Evolutionary conservation across 2,113 vertebrate species (phyloP), one percentile per base, ranked within the genome.

Genomic region (Hepsetus odoe): DNA sequence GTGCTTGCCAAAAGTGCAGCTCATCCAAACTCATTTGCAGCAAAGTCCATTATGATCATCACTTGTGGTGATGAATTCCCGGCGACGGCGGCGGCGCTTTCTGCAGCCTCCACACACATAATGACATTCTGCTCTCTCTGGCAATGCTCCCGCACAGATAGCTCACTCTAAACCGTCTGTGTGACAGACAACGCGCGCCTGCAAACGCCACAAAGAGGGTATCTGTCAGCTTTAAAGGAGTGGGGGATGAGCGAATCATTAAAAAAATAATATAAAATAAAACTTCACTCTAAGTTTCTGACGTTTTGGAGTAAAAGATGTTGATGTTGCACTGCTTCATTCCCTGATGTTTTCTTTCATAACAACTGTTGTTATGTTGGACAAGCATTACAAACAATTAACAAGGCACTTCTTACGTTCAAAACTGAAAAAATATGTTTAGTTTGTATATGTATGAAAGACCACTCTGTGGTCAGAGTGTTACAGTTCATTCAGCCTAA

Each of bases 121-220:
- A 95, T 95, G 93, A 92, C 95, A 96, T 95, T 94, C 94, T 96
- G 95, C 94, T 95, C 94, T 89, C 87, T 85, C 94, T 96, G 95
- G 95, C 95, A 93, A 88, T 79, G 62, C 88, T 93, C 91, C 90
- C 88, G 82, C 73, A 33, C 35, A 79, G 79, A 85, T 82, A 85
- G 89, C 82, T 83, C 85, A 85, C 76, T 74, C 84, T 74, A 92
- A 91, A 93, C 92, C 94, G 91, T 89, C 92, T 90, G 91, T 78
- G 72, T 84, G 89, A 86, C 88, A 87, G 82, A 90, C 89, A 77
- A 70, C 82, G 82, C 82, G 82, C 77, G 77, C 81, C 84, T 75
- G 62, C 76, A 32, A 65, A 74, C 67, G 56, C 74, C 35, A 44
- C 38, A n/a, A 81, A 84, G 56, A 78, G 79, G 74, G 71, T 55